A percentile compares a stretch with the other conserved stretches of the same genome.
phyloP scores from a whole-genome alignment of 2,888 invertebrate species.

The Pyralis farinalis region DNA sequence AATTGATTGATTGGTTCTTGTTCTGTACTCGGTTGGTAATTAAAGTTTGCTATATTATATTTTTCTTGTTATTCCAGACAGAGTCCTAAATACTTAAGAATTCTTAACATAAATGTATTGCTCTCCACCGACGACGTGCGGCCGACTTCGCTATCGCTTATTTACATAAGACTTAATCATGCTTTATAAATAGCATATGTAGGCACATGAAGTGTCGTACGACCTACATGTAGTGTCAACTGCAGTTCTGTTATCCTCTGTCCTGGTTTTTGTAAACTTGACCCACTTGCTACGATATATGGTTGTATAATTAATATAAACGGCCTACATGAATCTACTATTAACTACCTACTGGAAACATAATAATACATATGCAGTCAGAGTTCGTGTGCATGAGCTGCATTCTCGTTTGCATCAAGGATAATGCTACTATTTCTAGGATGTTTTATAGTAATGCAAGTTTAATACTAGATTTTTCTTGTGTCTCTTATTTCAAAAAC shows the following conservation, averaged over 20 bases:
- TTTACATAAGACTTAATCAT: constrained; percentile 9
- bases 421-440: constrained; percentile 17
- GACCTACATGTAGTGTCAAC: constrained; percentile 59
- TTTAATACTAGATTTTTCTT: background rate
- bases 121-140: background rate
- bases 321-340: constrained; percentile 43
- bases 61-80: too few species aligned
- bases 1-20: too few species aligned
- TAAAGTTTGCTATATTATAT: too few species aligned
- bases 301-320: constrained; percentile 52
- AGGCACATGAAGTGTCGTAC: constrained; percentile 20
- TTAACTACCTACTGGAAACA: constrained; percentile 33
- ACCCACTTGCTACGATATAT: constrained; percentile 54
- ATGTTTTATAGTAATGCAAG: background rate
- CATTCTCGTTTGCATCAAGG: constrained; percentile 46
- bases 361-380: constrained; percentile 37
- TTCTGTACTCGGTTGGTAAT: too few species aligned
- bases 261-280: constrained; percentile 72
- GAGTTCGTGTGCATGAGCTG: constrained; percentile 27
- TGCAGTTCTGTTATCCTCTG: constrained; percentile 73
- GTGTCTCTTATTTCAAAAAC: too few species aligned
- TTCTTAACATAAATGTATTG: background rate
- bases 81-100: too few species aligned
- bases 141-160: constrained; percentile 5
- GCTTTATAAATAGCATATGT: constrained; percentile 15